Evolutionary conservation across 1,140 invertebrate species (phyloP).

Genomic region (Cecropterus lyciades): DNA sequence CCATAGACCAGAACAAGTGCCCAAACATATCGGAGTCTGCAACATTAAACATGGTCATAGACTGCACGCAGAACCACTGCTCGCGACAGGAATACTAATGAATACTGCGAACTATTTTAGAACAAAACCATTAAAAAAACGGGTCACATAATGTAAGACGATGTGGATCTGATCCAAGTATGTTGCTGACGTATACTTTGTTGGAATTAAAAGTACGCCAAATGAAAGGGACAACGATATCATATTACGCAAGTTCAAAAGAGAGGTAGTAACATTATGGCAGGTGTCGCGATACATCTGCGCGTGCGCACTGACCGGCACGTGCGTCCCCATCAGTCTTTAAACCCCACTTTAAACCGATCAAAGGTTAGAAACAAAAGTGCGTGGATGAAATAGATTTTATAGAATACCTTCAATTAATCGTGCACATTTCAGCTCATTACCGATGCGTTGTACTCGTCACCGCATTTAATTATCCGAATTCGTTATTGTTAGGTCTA

Average conservation of each 20-base stretch:
- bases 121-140: constrained; percentile 74
- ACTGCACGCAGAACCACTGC: constrained; percentile 53
- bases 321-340: constrained; percentile 66
- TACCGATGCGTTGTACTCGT: neutral
- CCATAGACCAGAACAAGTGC: constrained; percentile 56
- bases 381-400: constrained; percentile 1
- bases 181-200: constrained; percentile 58
- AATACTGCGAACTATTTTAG: constrained; percentile 70
- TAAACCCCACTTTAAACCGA: constrained; percentile 15
- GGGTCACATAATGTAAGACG: constrained; percentile 74
- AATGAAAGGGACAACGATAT: constrained; percentile 57
- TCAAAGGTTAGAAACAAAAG: constrained; percentile 17
- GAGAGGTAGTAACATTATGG: constrained; percentile 58
- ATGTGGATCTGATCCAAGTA: constrained; percentile 63
- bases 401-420: neutral
- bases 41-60: constrained; percentile 63
- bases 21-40: constrained; percentile 59
- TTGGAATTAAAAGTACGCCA: constrained; percentile 71
- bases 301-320: constrained; percentile 73
- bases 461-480: constrained; percentile 17
- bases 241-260: constrained; percentile 48
- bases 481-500: constrained; percentile 2
- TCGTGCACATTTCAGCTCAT: neutral
- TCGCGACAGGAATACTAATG: constrained; percentile 73
- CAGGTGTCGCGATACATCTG: constrained; percentile 80